Percentiles rank a stretch among this genome's conserved stretches.
Evolutionary conservation across 1,140 invertebrate genomes (phyloP).

Genomic region (Bombus pyrosoma): DNA sequence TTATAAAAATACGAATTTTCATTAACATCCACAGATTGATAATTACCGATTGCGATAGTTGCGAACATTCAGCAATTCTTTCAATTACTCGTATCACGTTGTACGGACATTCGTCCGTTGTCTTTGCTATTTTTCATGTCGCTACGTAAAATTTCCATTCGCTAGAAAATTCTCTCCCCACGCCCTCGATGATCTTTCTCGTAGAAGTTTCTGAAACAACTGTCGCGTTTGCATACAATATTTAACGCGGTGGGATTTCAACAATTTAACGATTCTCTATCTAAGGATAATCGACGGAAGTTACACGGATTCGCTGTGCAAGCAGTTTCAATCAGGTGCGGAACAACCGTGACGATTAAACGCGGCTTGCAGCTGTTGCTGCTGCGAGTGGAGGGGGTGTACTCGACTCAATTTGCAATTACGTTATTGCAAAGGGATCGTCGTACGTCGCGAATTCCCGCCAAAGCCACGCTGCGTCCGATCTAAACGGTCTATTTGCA

Average conservation of each 20-base stretch:
- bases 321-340: conserved; percentile 6
- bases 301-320: neutral
- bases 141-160: no score
- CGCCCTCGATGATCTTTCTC: no score
- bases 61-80: no score
- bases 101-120: no score
- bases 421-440: conserved; percentile 59
- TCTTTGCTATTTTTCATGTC: no score
- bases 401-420: conserved; percentile 56
- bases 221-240: neutral
- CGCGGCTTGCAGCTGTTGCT: conserved; percentile 16
- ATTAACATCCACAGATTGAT: no score
- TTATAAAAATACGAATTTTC: no score
- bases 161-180: no score
- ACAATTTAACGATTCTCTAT: no score
- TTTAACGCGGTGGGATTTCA: neutral
- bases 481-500: conserved; percentile 62
- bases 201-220: neutral
- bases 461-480: conserved; percentile 33
- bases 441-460: neutral
- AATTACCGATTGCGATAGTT: no score
- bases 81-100: no score
- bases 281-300: neutral
- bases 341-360: conserved; percentile 27
- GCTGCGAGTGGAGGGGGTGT: neutral